Evolutionary conservation across 2,113 vertebrate genomes (phyloP).

Genomic region (Trichomycterus rosablanca): DNA sequence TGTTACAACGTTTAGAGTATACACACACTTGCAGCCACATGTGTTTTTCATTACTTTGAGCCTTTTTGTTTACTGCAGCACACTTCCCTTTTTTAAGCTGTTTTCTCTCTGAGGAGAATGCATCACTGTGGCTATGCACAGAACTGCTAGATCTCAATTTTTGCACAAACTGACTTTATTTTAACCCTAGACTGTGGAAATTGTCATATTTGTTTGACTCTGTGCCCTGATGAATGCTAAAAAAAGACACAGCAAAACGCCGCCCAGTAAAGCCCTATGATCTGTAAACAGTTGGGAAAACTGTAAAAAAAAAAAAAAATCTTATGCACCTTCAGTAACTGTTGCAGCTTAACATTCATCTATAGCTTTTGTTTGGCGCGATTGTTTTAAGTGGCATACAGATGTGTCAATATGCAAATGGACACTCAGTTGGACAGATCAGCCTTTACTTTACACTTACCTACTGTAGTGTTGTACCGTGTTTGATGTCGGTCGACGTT

Average conservation of each 20-base stretch:
- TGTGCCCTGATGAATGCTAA: slow-evolving; percentile 34
- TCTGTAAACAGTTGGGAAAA: not conserved
- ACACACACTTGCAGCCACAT: slow-evolving; percentile 49
- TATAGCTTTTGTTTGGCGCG: slow-evolving; percentile 70
- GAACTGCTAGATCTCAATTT: too few relatives aligned
- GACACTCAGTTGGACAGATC: slow-evolving; percentile 67
- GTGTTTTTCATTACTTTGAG: slow-evolving; percentile 55
- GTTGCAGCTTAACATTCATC: slow-evolving; percentile 69
- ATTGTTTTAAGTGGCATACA: too few relatives aligned
- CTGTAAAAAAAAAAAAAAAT: slow-evolving; percentile 50
- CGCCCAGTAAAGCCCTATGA: not conserved
- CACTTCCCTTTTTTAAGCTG: too few relatives aligned
- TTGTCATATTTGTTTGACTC: slow-evolving; percentile 20
- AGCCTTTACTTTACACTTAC: slow-evolving; percentile 76
- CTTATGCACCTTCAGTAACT: slow-evolving; percentile 75
- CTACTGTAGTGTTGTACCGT: slow-evolving; percentile 80
- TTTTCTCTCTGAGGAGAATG: too few relatives aligned
- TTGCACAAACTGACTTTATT: not conserved
- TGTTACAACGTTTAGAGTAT: slow-evolving; percentile 28
- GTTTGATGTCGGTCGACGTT: slow-evolving; percentile 75
- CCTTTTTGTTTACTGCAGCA: not conserved
- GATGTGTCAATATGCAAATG: slow-evolving; percentile 72
- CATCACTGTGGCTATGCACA: too few relatives aligned
- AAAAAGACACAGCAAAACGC: not conserved
- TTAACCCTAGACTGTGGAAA: slow-evolving; percentile 10